Base-by-base conservation (phyloP, 2,888 invertebrate genomes). In the Halocaridina rubra region DNA sequence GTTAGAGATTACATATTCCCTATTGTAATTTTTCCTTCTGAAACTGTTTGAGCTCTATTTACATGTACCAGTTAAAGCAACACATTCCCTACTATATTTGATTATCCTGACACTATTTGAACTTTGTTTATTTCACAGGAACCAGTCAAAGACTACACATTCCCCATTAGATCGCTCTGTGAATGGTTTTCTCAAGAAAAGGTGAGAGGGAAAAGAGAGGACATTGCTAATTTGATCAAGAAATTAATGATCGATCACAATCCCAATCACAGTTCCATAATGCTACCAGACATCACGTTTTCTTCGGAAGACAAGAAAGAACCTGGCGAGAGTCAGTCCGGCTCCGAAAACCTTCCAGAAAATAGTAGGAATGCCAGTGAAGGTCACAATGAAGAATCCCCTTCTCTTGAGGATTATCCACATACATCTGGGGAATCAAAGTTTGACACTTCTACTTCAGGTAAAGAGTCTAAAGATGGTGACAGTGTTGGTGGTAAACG, bases 141-240 rank as follows among this genome's bases (percentile, higher is more conserved):
- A 90, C 97, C 97, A 0, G 94, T 98, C 80, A 92, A 93, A 89
- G 95, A 97, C 91, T 98, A 95, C 90, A 92, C 93, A 76, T 92
- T 96, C 89, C 97, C 98, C 30, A 96, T 98, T 89, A 95, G 95
- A 90, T 94, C 95, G 87, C 91, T 98, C 86, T 93, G 93, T 79
- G 94, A 94, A 90, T 98, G 98, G 98, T 98, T 98, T 91, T 94
- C 95, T 88, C 95, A 95, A 90, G 94, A 96, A 85, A 92, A 94
- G 3, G 96, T 97, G 0, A 95, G 95, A 1, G 93, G 94, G 81
- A 98, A 98, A 92, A 93, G 98, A 81, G 95, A 96, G 91, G 96
- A 97, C 89, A 95, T 98, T 88, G 95, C 96, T 39, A 93, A 94
- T 88, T 92, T 98, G 86, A 93, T 98, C 76, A 94, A 95, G 90